Evolutionary conservation across 64 coral and sea anemone genomes (phyloP), one percentile per base, ranked within the genome.

Genomic region (Pocillopora damicornis): DNA sequence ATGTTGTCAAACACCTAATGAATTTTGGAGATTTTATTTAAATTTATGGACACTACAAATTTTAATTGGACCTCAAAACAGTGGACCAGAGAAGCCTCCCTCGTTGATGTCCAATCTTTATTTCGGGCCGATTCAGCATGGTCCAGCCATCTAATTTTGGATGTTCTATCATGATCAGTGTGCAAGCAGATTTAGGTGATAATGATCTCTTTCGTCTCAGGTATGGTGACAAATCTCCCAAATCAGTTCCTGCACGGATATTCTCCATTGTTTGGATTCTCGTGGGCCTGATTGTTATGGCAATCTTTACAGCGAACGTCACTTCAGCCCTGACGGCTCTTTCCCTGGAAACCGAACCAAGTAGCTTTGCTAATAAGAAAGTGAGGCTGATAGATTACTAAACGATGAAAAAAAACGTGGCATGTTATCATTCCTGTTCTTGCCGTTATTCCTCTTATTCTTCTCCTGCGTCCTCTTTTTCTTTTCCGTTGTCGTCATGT

Each of bases 221-320:
- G 1, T 92, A 92, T 74, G 88, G 88, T 20, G 88, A 90, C 69
- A 80, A 82, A 62, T 22, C 68, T 6, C 88, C 88, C 74, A 75
- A 73, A 17, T 90, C 88, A 10, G 2, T 90, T 20, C 23, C 20
- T 10, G 88, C 64, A 26, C 88, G 88, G 5, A 42, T 82, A 14
- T 90, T 90, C 25, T 77, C 88, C 13, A 59, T 90, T 2, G 74
- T 90, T 11, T 90, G 88, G 88, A 90, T 90, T 26, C 36, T 82
- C 23, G 11, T 82, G 2, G 88, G 88, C 15, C 36, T 90, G 9
- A 35, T 90, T 4, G 35, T 90, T 10, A 73, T 80, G 42, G 63
- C 88, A 35, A 82, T 90, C 30, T 81, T 90, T 30, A 82, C 37
- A 37, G 88, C 88, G 15, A 87, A 77, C 59, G 14, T 92, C 51